Conservation (phyloP, 2,113 vertebrate species). For the Oreocharis arfaki region DNA sequence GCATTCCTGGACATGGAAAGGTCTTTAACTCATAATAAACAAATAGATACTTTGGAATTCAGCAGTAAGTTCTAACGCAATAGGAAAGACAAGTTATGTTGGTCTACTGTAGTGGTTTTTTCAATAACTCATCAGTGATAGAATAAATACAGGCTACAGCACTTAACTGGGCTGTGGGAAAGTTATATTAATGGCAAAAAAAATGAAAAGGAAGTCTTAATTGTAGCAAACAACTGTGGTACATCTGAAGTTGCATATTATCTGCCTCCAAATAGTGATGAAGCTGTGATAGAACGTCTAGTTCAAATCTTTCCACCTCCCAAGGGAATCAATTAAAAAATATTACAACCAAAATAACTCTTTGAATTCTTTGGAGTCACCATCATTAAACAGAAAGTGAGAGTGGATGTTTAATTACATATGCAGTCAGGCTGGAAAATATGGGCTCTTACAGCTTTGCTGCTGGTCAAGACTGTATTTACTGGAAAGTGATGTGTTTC, state of each 20-base stretch:
- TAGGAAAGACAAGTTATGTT: neutral
- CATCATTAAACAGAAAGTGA: neutral
- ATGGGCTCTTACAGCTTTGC: neutral
- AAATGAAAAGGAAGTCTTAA: neutral
- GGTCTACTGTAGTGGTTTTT: neutral
- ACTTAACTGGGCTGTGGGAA: neutral
- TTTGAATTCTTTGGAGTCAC: neutral
- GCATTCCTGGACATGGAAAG: neutral
- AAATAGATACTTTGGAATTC: neutral
- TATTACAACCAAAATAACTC: neutral
- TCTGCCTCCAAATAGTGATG: neutral
- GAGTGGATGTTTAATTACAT: neutral
- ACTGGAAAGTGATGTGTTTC: neutral
- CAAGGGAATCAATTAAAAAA: constrained; percentile 28
- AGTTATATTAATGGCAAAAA: neutral
- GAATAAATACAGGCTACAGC: neutral
- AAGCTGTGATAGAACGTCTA: neutral
- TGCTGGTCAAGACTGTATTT: neutral
- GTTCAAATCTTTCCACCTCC: neutral
- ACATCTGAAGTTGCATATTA: neutral
- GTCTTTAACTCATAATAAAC: neutral
- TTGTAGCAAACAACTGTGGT: neutral
- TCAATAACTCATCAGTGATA: neutral
- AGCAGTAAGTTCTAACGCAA: neutral
- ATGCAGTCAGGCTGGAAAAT: neutral